phyloP scores from a whole-genome alignment of 35 echinoderm and acorn worm species.

The Nesometra sesokonis region DNA sequence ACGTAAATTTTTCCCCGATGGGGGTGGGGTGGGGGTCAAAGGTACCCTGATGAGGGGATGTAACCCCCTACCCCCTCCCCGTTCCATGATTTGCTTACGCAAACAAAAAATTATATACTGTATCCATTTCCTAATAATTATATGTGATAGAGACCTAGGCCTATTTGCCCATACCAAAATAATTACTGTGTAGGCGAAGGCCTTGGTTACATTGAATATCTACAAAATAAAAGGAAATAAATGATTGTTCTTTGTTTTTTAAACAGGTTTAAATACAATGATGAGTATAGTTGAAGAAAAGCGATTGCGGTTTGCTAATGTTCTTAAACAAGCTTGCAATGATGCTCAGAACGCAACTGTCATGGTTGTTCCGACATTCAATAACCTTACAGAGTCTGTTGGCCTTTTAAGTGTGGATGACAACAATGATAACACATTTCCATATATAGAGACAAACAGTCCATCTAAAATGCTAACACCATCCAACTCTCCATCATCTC shows the following conservation, averaged over 20 bases:
- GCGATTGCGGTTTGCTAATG: background rate
- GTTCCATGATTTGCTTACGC: no score
- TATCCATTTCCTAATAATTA: no score
- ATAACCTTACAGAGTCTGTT: background rate
- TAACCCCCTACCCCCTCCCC: no score
- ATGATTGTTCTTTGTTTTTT: background rate
- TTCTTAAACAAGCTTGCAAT: background rate
- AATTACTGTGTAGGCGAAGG: background rate
- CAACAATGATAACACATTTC: background rate
- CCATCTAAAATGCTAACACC: background rate
- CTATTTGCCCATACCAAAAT: no score
- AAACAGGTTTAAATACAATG: background rate
- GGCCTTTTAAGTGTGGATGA: background rate
- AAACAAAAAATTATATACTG: no score
- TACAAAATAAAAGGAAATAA: no score
- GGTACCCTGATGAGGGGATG: no score
- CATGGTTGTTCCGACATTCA: background rate
- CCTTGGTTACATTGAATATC: background rate
- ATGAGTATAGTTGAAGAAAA: background rate
- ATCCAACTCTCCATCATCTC: background rate
- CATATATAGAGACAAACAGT: background rate
- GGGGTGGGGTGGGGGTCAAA: no score
- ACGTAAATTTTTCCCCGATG: no score
- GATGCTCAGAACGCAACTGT: background rate
- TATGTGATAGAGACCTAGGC: no score